phyloP scores from a whole-genome alignment of 2,888 invertebrate genomes.

The Cataglyphis albicans region DNA sequence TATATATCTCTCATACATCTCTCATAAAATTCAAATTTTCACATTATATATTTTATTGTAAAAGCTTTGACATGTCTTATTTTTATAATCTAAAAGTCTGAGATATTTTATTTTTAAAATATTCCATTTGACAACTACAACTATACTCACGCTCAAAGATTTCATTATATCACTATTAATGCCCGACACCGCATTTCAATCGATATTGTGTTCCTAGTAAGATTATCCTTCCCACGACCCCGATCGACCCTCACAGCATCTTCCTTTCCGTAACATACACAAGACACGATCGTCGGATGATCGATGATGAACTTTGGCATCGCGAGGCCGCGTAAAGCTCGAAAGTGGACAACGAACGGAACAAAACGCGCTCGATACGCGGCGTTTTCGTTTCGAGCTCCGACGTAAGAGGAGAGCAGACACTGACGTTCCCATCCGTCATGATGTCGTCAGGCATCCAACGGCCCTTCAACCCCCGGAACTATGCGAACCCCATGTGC shows the following conservation, averaged over 20 bases:
- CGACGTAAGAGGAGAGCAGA: slow-evolving; percentile 44
- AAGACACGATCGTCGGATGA: slow-evolving; percentile 51
- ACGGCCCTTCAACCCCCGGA: slow-evolving; percentile 68
- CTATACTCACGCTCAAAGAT: not conserved
- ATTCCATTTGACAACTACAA: not conserved
- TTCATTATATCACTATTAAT: not conserved
- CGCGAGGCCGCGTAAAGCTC: slow-evolving; percentile 33
- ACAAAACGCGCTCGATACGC: slow-evolving; percentile 65
- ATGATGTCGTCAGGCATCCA: slow-evolving; percentile 77
- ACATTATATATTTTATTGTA: not conserved
- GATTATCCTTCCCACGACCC: slow-evolving; percentile 34
- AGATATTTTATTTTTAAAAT: not conserved
- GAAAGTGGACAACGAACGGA: slow-evolving; percentile 65
- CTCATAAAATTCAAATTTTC: not conserved
- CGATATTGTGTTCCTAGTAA: slow-evolving; percentile 35
- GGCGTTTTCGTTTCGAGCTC: slow-evolving; percentile 61
- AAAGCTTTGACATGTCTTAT: not conserved
- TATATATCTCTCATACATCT: not conserved
- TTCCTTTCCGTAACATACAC: not conserved
- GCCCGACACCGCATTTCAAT: slow-evolving; percentile 22
- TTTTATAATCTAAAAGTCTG: not conserved
- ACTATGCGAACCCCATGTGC: slow-evolving; percentile 78
- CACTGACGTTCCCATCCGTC: slow-evolving; percentile 78
- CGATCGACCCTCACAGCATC: not conserved
- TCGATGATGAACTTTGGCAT: slow-evolving; percentile 65